Evolutionary conservation across 2,888 invertebrate species (phyloP), one percentile per base, ranked within the genome.

Genomic region (Seira musarum): DNA sequence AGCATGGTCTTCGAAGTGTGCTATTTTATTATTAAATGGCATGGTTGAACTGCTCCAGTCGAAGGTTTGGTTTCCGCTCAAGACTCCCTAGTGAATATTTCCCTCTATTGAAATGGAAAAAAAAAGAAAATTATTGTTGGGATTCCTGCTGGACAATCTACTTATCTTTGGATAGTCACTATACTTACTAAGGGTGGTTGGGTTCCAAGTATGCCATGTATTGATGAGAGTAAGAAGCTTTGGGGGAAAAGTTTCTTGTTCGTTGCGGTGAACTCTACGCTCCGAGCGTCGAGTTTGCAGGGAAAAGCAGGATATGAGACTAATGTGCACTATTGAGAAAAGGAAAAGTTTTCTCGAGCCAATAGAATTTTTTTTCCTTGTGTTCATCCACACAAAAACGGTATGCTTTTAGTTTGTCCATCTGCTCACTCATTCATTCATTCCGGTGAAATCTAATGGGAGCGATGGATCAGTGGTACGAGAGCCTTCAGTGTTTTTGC

Each of bases 21-120:
- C 53, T 53, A 21, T 64, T 64, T 64, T 64, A 64, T 64, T 64
- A 64, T 64, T 64, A 64, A 64, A 64, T 64, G 64, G 64, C 2
- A 64, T 53, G 53, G 53, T n/a, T 53, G 53, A 53, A 15, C 17
- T n/a, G 53, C 53, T 53, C 53, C 17, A 53, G 24, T 25, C 64
- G 13, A 53, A 53, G 53, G 53, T 53, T 53, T 53, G 53, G 53
- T 53, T 53, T 53, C 17, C 15, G n/a, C 17, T 53, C 53, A 53
- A 15, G 17, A n/a, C 17, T 30, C 64, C 64, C 64, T 25, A n/a
- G 64, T 17, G 25, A 25, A 24, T 64, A 64, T 10, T 64, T 30
- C 8, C 30, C 30, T 21, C 63, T 64, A 64, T 64, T 64, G 64
- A 25, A 30, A 64, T 61, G 64, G 64, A 30, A 25, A 30, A 30